phyloP scores from a whole-genome alignment of 2,113 vertebrate species.

The Chloropsis hardwickii region DNA sequence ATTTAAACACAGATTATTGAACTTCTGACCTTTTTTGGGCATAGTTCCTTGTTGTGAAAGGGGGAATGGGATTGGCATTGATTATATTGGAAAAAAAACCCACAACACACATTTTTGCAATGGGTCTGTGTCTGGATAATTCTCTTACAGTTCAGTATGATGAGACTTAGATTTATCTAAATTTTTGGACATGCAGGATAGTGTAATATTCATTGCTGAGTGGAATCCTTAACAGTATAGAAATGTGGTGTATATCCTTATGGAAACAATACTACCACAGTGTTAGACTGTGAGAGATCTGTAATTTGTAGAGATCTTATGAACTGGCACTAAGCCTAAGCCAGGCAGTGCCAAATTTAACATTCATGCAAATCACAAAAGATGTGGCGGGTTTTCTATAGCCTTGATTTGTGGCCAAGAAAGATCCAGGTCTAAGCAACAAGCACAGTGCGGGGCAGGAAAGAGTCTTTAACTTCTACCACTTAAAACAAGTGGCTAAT shows the following conservation, averaged over 20 bases:
- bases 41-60: background rate
- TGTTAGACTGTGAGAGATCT: background rate
- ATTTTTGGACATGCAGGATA: background rate
- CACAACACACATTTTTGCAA: rapidly evolving
- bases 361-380: background rate
- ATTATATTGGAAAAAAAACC: background rate
- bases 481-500: background rate
- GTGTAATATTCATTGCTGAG: background rate
- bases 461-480: background rate
- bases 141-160: background rate
- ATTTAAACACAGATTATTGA: background rate
- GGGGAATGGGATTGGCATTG: background rate
- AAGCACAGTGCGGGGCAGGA: background rate
- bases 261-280: background rate
- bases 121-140: background rate
- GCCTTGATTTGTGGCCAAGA: background rate
- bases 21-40: background rate
- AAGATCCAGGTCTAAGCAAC: background rate
- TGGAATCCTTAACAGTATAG: background rate
- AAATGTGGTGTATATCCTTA: background rate
- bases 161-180: background rate
- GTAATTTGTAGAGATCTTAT: background rate
- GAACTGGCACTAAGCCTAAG: background rate
- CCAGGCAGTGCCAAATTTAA: background rate
- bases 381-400: background rate